Base-by-base conservation (phyloP, 2,797 vertebrate genomes). In the Thaleichthys pacificus region DNA sequence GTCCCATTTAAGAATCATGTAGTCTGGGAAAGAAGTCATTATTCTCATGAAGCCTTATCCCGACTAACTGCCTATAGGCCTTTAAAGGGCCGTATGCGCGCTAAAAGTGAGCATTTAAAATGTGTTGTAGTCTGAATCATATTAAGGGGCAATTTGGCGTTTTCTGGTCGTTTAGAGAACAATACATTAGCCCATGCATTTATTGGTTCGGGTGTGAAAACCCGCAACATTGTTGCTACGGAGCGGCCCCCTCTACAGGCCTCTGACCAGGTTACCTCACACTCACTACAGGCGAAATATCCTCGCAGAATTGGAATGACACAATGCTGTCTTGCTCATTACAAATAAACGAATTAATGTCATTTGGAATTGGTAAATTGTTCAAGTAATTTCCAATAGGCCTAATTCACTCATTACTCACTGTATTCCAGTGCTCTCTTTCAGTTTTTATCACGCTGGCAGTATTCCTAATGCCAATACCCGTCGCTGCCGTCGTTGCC, bases 171-270 rank as follows among this genome's bases (percentile, higher is more conserved):
- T 47, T 24, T 1, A 62, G 61, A 42, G 21, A 68, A 60, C 24
- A 73, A 76, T 74, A 73, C 57, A 73, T 71, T 35, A 69, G 73
- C 67, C 73, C 21, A 73, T 56, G 42, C 51, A 56, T 56, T n/a
- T 56, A 17, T 75, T 47, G 30, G n/a, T 11, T 61, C 6, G 78
- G 67, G 42, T 75, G 61, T 15, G 17, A 22, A 78, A 77, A 84
- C 71, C 21, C 75, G 80, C 87, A 88, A 68, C 80, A 83, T 81
- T 75, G 72, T 74, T 76, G 77, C 80, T 76, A 69, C 74, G 69
- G 61, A 82, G 85, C 87, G 80, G 82, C 90, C 88, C 89, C 87
- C 88, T 77, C 90, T 85, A 65, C 86, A 89, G 91, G 90, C 93
- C 91, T 89, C 84, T 76, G 56, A 5, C 78, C 73, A 86, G 87